Evolutionary conservation across 2,888 invertebrate genomes (phyloP), one percentile per base, ranked within the genome.

Genomic region (Fragum fragum): DNA sequence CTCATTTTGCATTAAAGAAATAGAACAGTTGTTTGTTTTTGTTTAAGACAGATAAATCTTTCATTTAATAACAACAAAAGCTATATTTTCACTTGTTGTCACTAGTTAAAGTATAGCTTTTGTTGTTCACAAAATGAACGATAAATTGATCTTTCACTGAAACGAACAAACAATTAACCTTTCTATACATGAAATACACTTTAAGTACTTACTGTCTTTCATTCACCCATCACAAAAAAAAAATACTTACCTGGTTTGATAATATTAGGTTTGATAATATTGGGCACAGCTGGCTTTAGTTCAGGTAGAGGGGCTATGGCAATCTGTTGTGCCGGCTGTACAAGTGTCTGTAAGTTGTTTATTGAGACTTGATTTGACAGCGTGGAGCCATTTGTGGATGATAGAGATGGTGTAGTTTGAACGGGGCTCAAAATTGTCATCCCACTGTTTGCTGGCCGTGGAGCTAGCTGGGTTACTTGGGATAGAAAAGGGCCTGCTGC

Each of bases 201-300:
- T n/a, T n/a, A n/a, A n/a, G n/a, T n/a, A n/a, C n/a, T n/a, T n/a
- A n/a, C n/a, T n/a, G n/a, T n/a, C n/a, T n/a, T n/a, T n/a, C n/a
- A n/a, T n/a, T n/a, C n/a, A n/a, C n/a, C n/a, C n/a, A n/a, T n/a
- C n/a, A n/a, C n/a, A n/a, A n/a, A n/a, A n/a, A n/a, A n/a, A n/a
- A n/a, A n/a, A n/a, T 23, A 26, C 57, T 29, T 76, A 92, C 92
- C 91, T 84, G 91, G 91, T 90, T 91, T 92, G 2, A 91, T 90
- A 3, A 91, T 89, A 69, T 89, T 91, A 14, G 90, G 90, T 79
- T 91, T 90, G 36, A 89, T 85, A 18, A 83, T 79, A 59, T 81
- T 80, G 11, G 77, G 72, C 23, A 81, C 66, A 66, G 85, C 76
- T 53, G 72, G 74, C 32, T 75, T 81, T 61, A 85, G 86, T 69